Percentiles rank a stretch among this genome's conserved stretches.
phyloP scores from a whole-genome alignment of 2,797 vertebrate species.

The Schizopygopsis pylzovi region DNA sequence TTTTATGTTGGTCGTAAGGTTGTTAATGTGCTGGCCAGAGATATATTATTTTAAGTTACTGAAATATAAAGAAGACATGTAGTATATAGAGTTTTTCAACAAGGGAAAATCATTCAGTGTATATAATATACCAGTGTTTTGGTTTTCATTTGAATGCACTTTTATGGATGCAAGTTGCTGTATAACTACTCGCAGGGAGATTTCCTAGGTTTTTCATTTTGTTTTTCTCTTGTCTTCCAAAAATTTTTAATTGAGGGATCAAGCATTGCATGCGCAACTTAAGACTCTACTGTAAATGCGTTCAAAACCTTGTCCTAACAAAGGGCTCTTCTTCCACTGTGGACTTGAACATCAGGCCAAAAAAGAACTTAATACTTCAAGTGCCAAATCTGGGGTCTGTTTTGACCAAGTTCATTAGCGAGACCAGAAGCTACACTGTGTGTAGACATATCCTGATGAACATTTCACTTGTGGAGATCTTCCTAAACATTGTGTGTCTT shows the following conservation, averaged over 20 bases:
- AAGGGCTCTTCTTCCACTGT: conserved; percentile 44
- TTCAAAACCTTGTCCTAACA: conserved; percentile 6
- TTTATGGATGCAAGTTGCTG: too few relatives aligned
- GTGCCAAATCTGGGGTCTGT: conserved; percentile 60
- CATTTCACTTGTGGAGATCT: conserved; percentile 61
- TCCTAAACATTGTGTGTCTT: conserved; percentile 34
- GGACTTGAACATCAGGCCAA: conserved; percentile 31
- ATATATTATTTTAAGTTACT: conserved; percentile 16
- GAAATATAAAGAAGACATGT: conserved; percentile 40
- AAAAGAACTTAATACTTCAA: conserved; percentile 13
- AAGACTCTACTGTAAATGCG: conserved; percentile 13
- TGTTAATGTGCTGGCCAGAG: not conserved
- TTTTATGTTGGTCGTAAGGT: conserved; percentile 1
- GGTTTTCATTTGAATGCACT: conserved; percentile 69
- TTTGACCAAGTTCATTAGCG: not conserved
- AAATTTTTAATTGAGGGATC: conserved; percentile 31
- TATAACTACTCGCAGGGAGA: conserved; percentile 61
- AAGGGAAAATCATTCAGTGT: conserved; percentile 25
- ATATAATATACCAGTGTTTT: conserved; percentile 57
- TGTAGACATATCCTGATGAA: conserved; percentile 38
- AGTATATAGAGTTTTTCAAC: conserved; percentile 43
- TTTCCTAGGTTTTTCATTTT: conserved; percentile 15
- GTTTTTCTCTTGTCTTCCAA: conserved; percentile 54
- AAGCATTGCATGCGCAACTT: not conserved
- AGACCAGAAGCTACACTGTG: conserved; percentile 55